phyloP scores from a whole-genome alignment of 2,888 invertebrate species.

The Erebia epiphron region DNA sequence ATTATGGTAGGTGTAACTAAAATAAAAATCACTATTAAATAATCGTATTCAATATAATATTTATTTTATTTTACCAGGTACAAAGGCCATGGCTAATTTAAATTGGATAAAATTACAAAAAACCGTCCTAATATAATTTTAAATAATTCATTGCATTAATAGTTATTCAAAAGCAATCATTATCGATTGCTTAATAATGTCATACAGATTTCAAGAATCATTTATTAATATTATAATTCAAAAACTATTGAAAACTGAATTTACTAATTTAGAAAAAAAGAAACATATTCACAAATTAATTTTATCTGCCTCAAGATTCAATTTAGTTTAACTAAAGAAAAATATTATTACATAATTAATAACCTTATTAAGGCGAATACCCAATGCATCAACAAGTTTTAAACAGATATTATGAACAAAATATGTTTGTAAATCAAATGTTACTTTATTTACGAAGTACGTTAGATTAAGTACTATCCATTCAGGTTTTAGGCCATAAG shows the following conservation, averaged over 20 bases:
- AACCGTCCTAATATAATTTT: background rate
- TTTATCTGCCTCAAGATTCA: background rate
- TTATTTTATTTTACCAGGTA: conserved; percentile 17
- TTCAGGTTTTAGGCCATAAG: too few relatives aligned
- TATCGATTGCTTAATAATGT: background rate
- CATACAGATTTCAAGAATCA: too few relatives aligned
- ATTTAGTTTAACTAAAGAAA: background rate
- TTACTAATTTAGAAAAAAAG: background rate
- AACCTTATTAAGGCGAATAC: conserved; percentile 14
- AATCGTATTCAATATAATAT: conserved; percentile 18
- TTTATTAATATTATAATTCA: background rate
- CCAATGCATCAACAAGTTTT: background rate
- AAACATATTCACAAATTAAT: background rate
- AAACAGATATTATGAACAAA: too few relatives aligned
- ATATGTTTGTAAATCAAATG: background rate
- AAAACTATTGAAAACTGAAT: conserved; percentile 3
- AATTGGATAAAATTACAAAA: conserved; percentile 16
- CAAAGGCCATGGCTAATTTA: conserved; percentile 17
- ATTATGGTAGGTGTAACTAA: background rate
- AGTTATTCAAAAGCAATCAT: background rate
- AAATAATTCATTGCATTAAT: background rate
- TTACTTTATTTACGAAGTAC: background rate
- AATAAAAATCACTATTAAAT: conserved; percentile 13
- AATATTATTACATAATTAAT: background rate
- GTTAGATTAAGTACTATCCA: background rate